Evolutionary conservation across 1,140 invertebrate genomes (phyloP).

Genomic region (Bombyx mandarina): DNA sequence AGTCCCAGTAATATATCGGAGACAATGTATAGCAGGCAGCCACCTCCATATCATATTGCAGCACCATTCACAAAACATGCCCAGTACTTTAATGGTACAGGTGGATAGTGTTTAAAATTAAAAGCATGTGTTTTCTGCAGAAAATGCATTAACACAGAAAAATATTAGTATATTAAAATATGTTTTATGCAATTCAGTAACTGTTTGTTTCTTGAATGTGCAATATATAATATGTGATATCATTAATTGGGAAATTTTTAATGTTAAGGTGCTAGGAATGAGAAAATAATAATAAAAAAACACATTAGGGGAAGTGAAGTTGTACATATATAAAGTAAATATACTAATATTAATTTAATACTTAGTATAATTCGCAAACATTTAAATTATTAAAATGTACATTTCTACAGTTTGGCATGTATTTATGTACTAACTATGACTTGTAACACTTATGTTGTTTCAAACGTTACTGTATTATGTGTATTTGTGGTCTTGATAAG

Average conservation of each 20-base stretch:
- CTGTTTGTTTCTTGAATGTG: conserved; percentile 49
- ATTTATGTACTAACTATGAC: conserved; percentile 56
- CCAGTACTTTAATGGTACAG: conserved; percentile 68
- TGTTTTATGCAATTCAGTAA: conserved; percentile 18
- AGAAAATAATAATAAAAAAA: not conserved
- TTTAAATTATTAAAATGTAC: too few relatives aligned
- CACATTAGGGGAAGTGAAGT: too few relatives aligned
- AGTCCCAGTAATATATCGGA: conserved; percentile 50
- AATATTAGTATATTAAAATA: conserved; percentile 13
- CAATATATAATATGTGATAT: conserved; percentile 63
- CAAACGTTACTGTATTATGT: conserved; percentile 4
- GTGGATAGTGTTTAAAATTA: conserved; percentile 47
- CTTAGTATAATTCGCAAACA: too few relatives aligned
- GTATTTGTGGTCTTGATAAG: too few relatives aligned
- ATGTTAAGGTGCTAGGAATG: conserved; percentile 59
- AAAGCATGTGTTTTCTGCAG: conserved; percentile 12
- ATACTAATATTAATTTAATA: too few relatives aligned
- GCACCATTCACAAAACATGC: conserved; percentile 71
- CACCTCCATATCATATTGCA: conserved; percentile 68
- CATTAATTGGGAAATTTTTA: conserved; percentile 36
- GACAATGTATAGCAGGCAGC: conserved; percentile 47
- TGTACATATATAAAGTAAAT: too few relatives aligned
- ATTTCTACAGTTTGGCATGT: conserved; percentile 9
- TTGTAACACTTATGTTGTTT: conserved; percentile 66
- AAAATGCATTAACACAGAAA: conserved; percentile 18